Base-by-base conservation (phyloP, 2,113 vertebrate genomes). In the Cyprinodon brontotheroides region DNA sequence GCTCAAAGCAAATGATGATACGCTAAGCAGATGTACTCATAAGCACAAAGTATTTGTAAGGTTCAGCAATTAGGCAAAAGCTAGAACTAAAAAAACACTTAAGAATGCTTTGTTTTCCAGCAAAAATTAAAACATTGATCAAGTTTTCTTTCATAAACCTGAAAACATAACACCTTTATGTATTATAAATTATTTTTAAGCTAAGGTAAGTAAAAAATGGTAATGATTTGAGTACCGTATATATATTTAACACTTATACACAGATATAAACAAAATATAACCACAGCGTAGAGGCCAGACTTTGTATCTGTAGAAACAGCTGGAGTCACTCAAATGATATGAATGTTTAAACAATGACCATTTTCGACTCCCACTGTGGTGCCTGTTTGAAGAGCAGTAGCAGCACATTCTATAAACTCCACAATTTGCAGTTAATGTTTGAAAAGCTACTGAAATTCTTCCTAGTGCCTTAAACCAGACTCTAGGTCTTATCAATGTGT, bases 301-400 rank as follows among this genome's bases (percentile, higher is more conserved):
- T 71, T 76, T 71, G 57, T 57, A 61, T 63, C 36, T 77, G 79
- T 82, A 85, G 75, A 74, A 83, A 88, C 91, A 94, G 89, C 92
- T 93, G 92, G 80, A 84, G 75, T 85, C 72, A 80, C 86, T 93
- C 89, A 90, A 87, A 88, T 79, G 79, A 79, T 85, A 89, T 79
- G 64, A 89, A 86, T 91, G 89, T 89, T 91, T 90, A 92, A 89
- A 91, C 86, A 93, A 87, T 78, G 87, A 87, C 77, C 81, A 65
- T 85, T 82, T 86, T 80, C 75, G 69, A 63, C 70, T 86, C 86
- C 86, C 80, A 47, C 61, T 14, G 68, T n/a, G 75, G 62, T 48
- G 78, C 68, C 29, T 76, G 78, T 84, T 86, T 82, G 72, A 84
- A 65, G 79, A 85, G 78, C 81, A 38, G 80, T 73, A 88, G 74